A percentile compares a stretch with the other conserved stretches of the same genome.
phyloP scores from a whole-genome alignment of 2,888 invertebrate genomes.

The Lingula anatina region DNA sequence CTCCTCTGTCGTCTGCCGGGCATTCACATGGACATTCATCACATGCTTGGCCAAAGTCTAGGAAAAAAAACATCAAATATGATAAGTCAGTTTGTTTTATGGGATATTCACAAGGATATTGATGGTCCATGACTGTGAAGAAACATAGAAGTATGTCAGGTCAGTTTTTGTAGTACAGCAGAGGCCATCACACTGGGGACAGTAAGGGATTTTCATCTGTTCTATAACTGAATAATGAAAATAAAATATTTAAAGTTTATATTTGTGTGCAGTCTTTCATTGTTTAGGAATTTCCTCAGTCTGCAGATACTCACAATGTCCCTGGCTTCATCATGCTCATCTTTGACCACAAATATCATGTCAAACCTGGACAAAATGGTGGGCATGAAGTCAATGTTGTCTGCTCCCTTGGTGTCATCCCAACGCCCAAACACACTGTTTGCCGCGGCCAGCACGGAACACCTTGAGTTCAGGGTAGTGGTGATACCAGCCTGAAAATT shows the following conservation, averaged over 20 bases:
- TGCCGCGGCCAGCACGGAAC: slow-evolving; percentile 98
- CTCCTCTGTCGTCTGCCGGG: slow-evolving; percentile 48
- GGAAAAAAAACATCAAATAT: too few relatives aligned
- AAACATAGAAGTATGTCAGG: too few relatives aligned
- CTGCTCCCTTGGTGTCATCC: slow-evolving; percentile 97
- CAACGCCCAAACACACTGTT: slow-evolving; percentile 97
- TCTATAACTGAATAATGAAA: too few relatives aligned
- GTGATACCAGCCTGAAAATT: slow-evolving; percentile 84
- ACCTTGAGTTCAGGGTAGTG: slow-evolving; percentile 95
- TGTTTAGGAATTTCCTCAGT: too few relatives aligned
- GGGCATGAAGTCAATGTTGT: slow-evolving; percentile 99
- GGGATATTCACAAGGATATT: too few relatives aligned
- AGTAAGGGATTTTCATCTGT: too few relatives aligned
- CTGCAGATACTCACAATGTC: slow-evolving; percentile 70
- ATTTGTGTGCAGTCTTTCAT: too few relatives aligned
- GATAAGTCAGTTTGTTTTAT: too few relatives aligned
- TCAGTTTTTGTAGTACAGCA: too few relatives aligned
- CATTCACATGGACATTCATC: slow-evolving; percentile 88
- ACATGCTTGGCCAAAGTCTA: slow-evolving; percentile 84
- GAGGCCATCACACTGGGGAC: too few relatives aligned
- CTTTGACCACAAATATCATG: slow-evolving; percentile 99
- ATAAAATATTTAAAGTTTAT: too few relatives aligned
- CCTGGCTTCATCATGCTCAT: slow-evolving; percentile 81
- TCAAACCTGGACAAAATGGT: slow-evolving; percentile 99
- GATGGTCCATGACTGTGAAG: too few relatives aligned